These are phyloP conservation scores for Scolopax bukidnonensis DNA, from an alignment of 2,797 vertebrate genomes.

Conservation along the genomic window DNA sequence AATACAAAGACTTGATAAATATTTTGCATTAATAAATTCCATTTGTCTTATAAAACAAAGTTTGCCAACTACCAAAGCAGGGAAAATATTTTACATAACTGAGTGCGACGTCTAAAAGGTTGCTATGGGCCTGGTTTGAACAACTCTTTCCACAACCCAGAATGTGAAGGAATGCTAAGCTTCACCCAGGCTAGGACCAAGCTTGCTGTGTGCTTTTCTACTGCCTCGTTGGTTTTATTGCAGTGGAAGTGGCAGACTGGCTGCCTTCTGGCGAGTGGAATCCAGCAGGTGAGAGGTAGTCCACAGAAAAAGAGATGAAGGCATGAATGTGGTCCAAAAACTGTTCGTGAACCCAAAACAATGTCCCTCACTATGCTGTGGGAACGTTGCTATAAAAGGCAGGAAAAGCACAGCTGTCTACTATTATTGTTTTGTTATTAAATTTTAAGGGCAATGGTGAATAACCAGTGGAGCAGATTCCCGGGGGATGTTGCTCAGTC, in stretches of 20 bases:
- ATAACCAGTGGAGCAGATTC: slow-evolving; percentile 12
- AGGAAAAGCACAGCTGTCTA: slow-evolving; percentile 16
- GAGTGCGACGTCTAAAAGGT: slow-evolving; percentile 47
- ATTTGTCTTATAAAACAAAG: slow-evolving; percentile 74
- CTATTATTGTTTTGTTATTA: slow-evolving; percentile 32
- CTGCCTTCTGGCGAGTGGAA: background rate
- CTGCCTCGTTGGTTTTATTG: background rate
- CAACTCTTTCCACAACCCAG: slow-evolving; percentile 66
- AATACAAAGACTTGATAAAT: slow-evolving; percentile 72
- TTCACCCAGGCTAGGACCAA: background rate
- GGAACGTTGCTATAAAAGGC: slow-evolving; percentile 6
- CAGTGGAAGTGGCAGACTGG: background rate
- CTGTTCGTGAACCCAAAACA: background rate
- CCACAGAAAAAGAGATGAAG: background rate
- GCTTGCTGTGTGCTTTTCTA: background rate
- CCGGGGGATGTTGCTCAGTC: background rate
- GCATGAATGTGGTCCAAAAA: background rate
- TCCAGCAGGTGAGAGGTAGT: background rate
- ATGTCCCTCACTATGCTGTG: background rate
- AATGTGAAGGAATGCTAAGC: slow-evolving; percentile 38
- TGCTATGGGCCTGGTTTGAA: slow-evolving; percentile 63
- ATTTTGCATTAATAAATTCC: slow-evolving; percentile 82
- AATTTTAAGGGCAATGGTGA: background rate
- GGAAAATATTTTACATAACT: slow-evolving; percentile 80
- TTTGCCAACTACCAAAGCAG: slow-evolving; percentile 78